phyloP scores from a whole-genome alignment of 2,797 vertebrate species.

The Pangasius krempfi region DNA sequence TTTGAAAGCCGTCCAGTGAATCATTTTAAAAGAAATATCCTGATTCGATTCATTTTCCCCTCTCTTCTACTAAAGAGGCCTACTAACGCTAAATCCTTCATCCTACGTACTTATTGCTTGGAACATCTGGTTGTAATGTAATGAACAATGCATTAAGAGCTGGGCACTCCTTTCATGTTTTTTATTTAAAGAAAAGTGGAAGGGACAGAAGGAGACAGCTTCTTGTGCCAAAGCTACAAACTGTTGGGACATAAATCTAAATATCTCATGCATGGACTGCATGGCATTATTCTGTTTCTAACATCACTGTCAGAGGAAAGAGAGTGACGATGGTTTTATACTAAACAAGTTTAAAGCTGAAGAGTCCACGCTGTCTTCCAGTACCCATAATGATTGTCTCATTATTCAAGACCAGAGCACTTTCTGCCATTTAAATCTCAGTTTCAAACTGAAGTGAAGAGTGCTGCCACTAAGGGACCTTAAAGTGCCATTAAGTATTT shows the following conservation, averaged over 20 bases:
- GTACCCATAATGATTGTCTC: neutral
- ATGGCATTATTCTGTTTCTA: slow-evolving; percentile 46
- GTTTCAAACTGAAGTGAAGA: slow-evolving; percentile 10
- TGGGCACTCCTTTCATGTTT: slow-evolving; percentile 52
- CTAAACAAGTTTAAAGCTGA: neutral
- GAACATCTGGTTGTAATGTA: slow-evolving; percentile 73
- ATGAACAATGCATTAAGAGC: slow-evolving; percentile 51
- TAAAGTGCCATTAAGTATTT: neutral
- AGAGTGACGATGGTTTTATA: slow-evolving; percentile 45
- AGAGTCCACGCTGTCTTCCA: slow-evolving; percentile 6
- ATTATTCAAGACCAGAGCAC: neutral
- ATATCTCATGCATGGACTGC: slow-evolving; percentile 44
- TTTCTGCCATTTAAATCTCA: neutral
- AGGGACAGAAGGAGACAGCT: slow-evolving; percentile 28
- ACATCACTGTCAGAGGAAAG: slow-evolving; percentile 22
- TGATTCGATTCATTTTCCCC: slow-evolving; percentile 61
- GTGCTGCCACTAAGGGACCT: no score
- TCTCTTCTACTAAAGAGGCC: slow-evolving; percentile 56
- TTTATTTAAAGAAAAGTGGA: slow-evolving; percentile 45
- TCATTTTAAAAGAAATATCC: slow-evolving; percentile 67
- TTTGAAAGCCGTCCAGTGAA: slow-evolving; percentile 66
- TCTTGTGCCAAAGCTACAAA: slow-evolving; percentile 51
- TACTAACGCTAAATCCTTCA: slow-evolving; percentile 59
- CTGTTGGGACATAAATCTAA: slow-evolving; percentile 53
- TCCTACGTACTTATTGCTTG: slow-evolving; percentile 47